Conservation (phyloP, 2,797 vertebrate species). For the Amphiprion clarkii region DNA sequence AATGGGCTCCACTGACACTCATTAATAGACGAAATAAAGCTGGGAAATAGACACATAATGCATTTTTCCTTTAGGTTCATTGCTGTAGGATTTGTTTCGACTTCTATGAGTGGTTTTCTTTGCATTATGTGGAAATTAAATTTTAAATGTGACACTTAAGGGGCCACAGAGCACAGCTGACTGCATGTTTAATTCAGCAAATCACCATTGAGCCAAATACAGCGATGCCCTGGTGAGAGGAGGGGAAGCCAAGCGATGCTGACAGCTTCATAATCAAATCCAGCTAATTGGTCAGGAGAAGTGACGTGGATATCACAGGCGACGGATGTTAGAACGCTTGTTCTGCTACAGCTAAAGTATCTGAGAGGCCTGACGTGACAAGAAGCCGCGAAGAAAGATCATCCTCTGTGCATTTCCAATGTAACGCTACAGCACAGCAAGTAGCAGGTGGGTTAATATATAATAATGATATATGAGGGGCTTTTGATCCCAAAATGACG, state of each 20-base stretch:
- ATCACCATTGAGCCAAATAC: constrained; percentile 14
- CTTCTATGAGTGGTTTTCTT: background rate
- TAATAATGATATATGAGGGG: no score
- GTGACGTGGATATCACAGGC: constrained; percentile 34
- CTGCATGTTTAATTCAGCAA: constrained; percentile 2
- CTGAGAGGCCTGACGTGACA: background rate
- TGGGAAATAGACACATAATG: background rate
- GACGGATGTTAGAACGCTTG: constrained; percentile 37
- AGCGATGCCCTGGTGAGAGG: background rate
- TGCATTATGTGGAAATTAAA: background rate
- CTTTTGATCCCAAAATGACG: no score
- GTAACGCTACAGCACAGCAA: constrained; percentile 11
- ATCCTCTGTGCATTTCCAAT: constrained; percentile 37
- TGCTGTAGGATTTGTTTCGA: background rate
- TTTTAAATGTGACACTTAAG: background rate
- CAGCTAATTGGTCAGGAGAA: constrained; percentile 17
- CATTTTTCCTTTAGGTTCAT: background rate
- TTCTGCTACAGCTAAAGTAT: constrained; percentile 1
- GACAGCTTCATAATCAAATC: constrained; percentile 34
- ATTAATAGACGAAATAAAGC: no score
- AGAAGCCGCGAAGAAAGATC: constrained; percentile 15
- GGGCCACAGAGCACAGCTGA: background rate
- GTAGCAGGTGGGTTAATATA: background rate
- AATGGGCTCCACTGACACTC: no score
- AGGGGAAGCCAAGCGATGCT: constrained; percentile 18